Evolutionary conservation across 2,113 vertebrate genomes (phyloP).

Genomic region (Crocuta crocuta): DNA sequence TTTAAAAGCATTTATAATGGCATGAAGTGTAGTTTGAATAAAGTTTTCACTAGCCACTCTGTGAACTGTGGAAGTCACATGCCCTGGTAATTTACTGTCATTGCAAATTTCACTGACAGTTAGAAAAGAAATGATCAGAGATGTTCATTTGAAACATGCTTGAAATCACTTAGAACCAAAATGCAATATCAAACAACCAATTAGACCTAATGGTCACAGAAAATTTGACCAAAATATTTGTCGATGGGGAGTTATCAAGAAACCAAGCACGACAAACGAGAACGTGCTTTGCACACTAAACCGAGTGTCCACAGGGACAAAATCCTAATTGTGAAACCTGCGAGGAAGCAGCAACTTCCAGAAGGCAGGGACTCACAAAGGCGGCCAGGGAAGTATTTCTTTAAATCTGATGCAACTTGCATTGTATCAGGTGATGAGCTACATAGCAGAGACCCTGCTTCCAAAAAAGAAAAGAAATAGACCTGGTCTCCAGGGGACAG

Average conservation of each 20-base stretch:
- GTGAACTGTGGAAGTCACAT: neutral
- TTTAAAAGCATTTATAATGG: neutral
- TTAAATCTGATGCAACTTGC: slow-evolving; percentile 50
- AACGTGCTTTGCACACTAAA: neutral
- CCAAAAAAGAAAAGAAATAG: slow-evolving; percentile 40
- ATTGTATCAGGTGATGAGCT: neutral
- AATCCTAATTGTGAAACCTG: neutral
- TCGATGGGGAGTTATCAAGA: neutral
- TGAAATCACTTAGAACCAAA: slow-evolving; percentile 6
- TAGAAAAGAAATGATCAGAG: neutral
- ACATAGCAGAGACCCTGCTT: neutral
- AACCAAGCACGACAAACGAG: neutral
- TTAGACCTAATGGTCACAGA: neutral
- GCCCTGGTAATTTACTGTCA: neutral
- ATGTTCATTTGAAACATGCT: neutral
- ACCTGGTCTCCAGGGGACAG: neutral
- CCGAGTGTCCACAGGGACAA: neutral
- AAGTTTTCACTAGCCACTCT: neutral
- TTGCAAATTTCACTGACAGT: neutral
- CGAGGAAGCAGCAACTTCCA: neutral
- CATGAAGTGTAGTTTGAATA: neutral
- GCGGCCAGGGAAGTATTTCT: neutral
- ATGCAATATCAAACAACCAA: neutral
- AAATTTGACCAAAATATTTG: neutral
- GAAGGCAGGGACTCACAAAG: neutral